Evolutionary conservation across 2,113 vertebrate genomes (phyloP).

Genomic region (Ophthalmolycus amberensis): DNA sequence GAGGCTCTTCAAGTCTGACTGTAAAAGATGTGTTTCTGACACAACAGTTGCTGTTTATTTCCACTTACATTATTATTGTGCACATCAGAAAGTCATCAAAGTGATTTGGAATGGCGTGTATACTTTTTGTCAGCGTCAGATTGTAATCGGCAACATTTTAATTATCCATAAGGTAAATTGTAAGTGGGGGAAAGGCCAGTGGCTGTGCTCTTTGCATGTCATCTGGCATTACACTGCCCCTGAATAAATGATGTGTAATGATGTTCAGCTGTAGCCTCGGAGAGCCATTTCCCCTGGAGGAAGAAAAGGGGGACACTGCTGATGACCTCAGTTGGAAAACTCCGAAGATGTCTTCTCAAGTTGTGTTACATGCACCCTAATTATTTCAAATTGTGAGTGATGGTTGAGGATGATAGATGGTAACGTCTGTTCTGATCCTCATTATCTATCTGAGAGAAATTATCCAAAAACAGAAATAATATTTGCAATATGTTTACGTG

Average conservation of each 20-base stretch:
- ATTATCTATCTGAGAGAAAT: constrained; percentile 59
- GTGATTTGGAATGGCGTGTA: constrained; percentile 9
- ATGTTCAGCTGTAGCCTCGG: constrained; percentile 23
- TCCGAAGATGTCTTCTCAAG: constrained; percentile 15
- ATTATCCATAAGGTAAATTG: constrained; percentile 63
- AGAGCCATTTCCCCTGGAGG: constrained; percentile 32
- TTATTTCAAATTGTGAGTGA: constrained; percentile 31
- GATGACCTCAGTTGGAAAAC: constrained; percentile 39
- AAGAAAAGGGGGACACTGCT: constrained; percentile 25
- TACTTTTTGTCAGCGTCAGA: constrained; percentile 9
- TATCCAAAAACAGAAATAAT: not conserved
- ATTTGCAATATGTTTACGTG: constrained; percentile 7
- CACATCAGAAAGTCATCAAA: constrained; percentile 42
- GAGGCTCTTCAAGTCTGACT: not conserved
- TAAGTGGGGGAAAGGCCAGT: constrained; percentile 35
- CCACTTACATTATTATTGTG: constrained; percentile 31
- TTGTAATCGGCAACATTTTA: constrained; percentile 64
- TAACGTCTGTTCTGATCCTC: not conserved
- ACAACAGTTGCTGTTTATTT: constrained; percentile 29
- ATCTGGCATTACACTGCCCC: constrained; percentile 16
- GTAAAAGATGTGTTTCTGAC: not conserved
- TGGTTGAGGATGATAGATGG: not conserved
- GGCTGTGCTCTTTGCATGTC: constrained; percentile 44
- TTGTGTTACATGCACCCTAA: constrained; percentile 26
- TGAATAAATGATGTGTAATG: constrained; percentile 51